phyloP scores from a whole-genome alignment of 2,888 invertebrate genomes.

The Sipha maydis region DNA sequence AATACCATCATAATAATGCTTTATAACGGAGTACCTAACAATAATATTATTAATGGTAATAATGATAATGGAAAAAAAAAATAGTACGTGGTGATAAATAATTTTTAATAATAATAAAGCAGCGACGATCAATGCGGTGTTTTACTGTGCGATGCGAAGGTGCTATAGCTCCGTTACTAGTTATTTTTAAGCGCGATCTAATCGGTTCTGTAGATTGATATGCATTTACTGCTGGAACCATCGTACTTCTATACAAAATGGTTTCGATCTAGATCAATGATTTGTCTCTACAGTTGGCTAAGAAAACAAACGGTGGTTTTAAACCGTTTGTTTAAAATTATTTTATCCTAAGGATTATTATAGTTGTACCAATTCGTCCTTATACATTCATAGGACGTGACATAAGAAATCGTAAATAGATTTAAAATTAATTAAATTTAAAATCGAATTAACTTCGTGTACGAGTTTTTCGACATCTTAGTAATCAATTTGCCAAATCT shows the following conservation, averaged over 20 bases:
- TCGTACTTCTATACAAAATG: not conserved
- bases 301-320: not conserved
- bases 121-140: not conserved
- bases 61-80: not conserved
- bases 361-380: not conserved
- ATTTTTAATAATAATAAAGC: not conserved
- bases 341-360: not conserved
- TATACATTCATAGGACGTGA: not conserved
- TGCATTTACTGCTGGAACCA: not conserved
- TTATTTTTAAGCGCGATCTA: not conserved
- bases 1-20: not conserved
- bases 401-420: not conserved
- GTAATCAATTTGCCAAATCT: not conserved
- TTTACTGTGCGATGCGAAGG: not conserved
- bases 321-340: not conserved
- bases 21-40: not conserved
- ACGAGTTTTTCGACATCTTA: not conserved
- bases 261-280: not conserved
- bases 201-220: not conserved
- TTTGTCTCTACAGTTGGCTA: not conserved
- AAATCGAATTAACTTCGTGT: not conserved
- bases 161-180: not conserved
- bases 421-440: not conserved
- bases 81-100: no score
- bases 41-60: not conserved